Percentiles rank a stretch among this genome's conserved stretches.
Evolutionary conservation across 2,113 vertebrate genomes (phyloP).

Genomic region (Percopsis transmontana): DNA sequence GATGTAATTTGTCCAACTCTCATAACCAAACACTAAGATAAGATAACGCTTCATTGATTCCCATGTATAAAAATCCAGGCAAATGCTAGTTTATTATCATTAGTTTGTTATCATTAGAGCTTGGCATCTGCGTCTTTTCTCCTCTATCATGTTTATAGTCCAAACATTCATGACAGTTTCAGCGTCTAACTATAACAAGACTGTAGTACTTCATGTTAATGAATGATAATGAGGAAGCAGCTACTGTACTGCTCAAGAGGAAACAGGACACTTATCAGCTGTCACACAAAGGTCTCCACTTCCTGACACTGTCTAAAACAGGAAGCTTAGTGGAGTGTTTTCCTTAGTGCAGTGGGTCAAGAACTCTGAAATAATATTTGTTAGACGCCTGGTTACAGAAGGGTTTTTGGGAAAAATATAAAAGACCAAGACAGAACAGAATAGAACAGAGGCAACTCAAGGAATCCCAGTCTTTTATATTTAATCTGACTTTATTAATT

Average conservation of each 20-base stretch:
- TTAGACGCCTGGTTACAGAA: background rate
- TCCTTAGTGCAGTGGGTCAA: slow-evolving; percentile 43
- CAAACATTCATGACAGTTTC: background rate
- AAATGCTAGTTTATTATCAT: no score
- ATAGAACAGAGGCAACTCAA: background rate
- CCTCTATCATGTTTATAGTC: background rate
- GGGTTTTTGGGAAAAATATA: background rate
- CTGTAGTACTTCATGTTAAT: background rate
- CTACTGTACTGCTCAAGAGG: slow-evolving; percentile 27
- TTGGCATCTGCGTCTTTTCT: background rate
- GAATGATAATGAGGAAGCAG: background rate
- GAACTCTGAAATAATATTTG: no score
- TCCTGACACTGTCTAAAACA: slow-evolving; percentile 62
- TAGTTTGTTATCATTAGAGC: no score
- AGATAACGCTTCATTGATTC: no score
- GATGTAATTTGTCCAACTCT: no score
- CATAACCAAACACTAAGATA: no score
- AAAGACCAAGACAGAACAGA: slow-evolving; percentile 4
- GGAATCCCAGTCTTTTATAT: no score
- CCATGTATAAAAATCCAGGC: no score
- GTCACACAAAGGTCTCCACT: slow-evolving; percentile 50
- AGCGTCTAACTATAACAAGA: background rate
- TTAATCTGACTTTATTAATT: no score
- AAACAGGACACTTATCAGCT: slow-evolving; percentile 36
- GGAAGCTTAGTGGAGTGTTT: slow-evolving; percentile 54